Conservation (phyloP, 2,797 vertebrate species). For the Acrossocheilus fasciatus region DNA sequence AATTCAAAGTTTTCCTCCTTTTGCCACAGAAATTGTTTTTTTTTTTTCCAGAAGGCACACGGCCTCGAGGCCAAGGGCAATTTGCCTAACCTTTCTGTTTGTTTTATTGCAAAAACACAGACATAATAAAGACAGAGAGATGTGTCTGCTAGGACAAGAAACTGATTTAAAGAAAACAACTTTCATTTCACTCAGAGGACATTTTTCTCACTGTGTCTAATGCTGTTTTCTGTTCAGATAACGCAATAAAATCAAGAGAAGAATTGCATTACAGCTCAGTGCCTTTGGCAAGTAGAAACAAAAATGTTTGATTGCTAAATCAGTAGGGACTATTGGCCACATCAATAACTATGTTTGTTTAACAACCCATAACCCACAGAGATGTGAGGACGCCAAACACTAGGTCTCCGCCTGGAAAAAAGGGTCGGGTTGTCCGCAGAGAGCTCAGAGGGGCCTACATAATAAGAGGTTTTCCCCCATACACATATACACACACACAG, state of each 20-base stretch:
- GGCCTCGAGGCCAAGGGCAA: not conserved
- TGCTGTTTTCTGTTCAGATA: slow-evolving; percentile 13
- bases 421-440: slow-evolving; percentile 3
- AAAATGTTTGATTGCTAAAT: slow-evolving; percentile 45
- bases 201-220: slow-evolving; percentile 5
- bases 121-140: slow-evolving; percentile 1
- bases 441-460: not conserved
- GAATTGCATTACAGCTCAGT: slow-evolving; percentile 9
- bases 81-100: not conserved
- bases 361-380: slow-evolving; percentile 41
- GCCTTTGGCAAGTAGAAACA: slow-evolving; percentile 21
- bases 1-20: not conserved
- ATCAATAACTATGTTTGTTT: slow-evolving; percentile 38
- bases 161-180: not conserved
- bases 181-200: not conserved
- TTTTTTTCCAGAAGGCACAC: not conserved
- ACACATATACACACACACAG: slow-evolving; percentile 19
- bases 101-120: not conserved
- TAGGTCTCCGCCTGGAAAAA: slow-evolving; percentile 20
- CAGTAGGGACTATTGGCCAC: slow-evolving; percentile 14
- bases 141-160: not conserved
- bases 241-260: slow-evolving; percentile 5
- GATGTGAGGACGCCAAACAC: slow-evolving; percentile 21
- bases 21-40: not conserved
- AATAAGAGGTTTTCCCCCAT: slow-evolving; percentile 1